Conservation (phyloP, 2,113 vertebrate species). For the Solea senegalensis region DNA sequence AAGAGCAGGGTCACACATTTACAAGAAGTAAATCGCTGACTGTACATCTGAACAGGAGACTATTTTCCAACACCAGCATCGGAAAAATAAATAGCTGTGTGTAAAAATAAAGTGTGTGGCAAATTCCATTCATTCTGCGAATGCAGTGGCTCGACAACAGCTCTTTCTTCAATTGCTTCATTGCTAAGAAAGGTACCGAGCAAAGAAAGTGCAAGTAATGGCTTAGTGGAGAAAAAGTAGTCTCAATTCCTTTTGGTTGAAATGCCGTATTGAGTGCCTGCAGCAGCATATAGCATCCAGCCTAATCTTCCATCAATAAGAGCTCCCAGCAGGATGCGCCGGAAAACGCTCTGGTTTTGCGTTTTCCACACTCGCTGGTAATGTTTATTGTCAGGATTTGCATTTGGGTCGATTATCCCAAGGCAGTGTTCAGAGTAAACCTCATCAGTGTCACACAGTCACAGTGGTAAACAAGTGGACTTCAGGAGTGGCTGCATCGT, state of each 20-base stretch:
- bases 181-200: slow-evolving; percentile 4
- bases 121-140: neutral
- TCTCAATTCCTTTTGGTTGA: slow-evolving; percentile 22
- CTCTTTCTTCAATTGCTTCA: neutral
- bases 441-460: slow-evolving; percentile 22
- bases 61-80: too few species aligned
- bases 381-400: slow-evolving; percentile 49
- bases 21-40: neutral
- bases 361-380: slow-evolving; percentile 28
- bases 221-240: slow-evolving; percentile 8
- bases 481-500: slow-evolving; percentile 9
- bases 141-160: neutral
- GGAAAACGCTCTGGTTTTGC: slow-evolving; percentile 23
- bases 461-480: slow-evolving; percentile 53
- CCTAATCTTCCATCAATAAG: neutral
- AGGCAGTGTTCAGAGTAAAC: slow-evolving; percentile 14
- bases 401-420: slow-evolving; percentile 30
- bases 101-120: neutral
- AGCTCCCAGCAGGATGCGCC: slow-evolving; percentile 4
- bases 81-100: too few species aligned
- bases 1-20: neutral
- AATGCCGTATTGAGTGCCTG: neutral
- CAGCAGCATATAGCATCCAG: slow-evolving; percentile 5
- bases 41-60: too few species aligned
- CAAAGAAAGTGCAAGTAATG: slow-evolving; percentile 19